Base-by-base conservation (phyloP, 2,113 vertebrate genomes). In the Syngnathoides biaculeatus region DNA sequence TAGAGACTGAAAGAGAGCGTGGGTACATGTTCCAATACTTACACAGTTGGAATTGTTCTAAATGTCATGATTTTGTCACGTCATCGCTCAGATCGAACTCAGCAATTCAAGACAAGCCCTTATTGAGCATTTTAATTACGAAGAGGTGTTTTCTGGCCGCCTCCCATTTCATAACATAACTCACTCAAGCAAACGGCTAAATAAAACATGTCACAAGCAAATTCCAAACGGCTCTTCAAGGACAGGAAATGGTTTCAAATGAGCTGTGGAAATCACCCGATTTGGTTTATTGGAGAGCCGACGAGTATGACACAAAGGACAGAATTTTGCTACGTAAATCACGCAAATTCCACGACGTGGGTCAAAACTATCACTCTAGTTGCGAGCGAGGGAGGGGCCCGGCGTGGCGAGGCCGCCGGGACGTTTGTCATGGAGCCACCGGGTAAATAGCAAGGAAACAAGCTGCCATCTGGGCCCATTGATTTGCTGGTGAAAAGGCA, bases 401-500 rank as follows among this genome's bases (percentile, higher is more conserved):
- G 66, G 71, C 63, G 72, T 78, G 77, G 45, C 2, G 83, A 68
- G 71, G 71, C 55, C 60, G 57, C 42, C n/a, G 67, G 84, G 82
- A 86, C 82, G 86, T 90, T 88, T 82, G 81, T 88, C 83, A 86
- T 73, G 74, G 68, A 81, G 79, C 69, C 69, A 14, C 22, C 67
- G 72, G 80, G 86, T 89, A 87, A 90, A 90, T 79, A 84, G 79
- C 74, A 77, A 86, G 78, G 80, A 85, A 86, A 89, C 84, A 88
- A 88, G 86, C 77, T 68, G 67, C 85, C 88, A 87, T 88, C 88
- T 77, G 74, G 68, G 62, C 66, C 78, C 84, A 90, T 89, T 88
- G 90, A 88, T 89, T 89, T 90, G 85, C 80, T 78, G 82, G 86
- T 78, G 77, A 87, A 89, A 90, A 87, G 38, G 83, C 87, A 90